phyloP scores from a whole-genome alignment of 1,140 invertebrate genomes.

The Drosophila repletoides region DNA sequence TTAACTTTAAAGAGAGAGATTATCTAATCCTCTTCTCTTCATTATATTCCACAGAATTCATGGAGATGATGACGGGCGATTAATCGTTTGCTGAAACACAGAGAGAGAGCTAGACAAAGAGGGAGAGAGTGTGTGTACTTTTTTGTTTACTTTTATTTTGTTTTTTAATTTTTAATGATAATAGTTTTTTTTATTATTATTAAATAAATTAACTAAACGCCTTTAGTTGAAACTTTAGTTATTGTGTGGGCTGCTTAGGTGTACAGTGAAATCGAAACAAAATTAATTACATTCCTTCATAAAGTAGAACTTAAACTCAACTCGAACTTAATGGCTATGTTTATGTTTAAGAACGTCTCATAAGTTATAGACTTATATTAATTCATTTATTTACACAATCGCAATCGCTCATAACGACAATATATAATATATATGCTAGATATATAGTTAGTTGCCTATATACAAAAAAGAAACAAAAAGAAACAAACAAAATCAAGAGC shows the following conservation, averaged over 20 bases:
- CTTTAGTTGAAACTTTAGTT: constrained; percentile 70
- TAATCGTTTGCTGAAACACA: constrained; percentile 16
- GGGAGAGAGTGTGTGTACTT: constrained; percentile 6
- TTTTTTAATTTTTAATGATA: constrained; percentile 60
- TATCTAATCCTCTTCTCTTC: background rate
- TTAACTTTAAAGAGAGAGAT: constrained; percentile 4
- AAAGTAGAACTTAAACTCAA: constrained; percentile 9
- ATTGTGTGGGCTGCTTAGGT: constrained; percentile 28
- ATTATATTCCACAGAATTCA: constrained; percentile 86
- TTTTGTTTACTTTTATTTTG: constrained; percentile 26
- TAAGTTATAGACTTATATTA: constrained; percentile 47
- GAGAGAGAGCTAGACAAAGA: background rate
- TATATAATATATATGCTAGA: constrained; percentile 48
- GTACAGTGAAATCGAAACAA: constrained; percentile 15
- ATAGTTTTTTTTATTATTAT: constrained; percentile 77
- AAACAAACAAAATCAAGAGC: constrained; percentile 13
- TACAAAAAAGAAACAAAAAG: constrained; percentile 26
- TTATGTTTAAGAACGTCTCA: constrained; percentile 51
- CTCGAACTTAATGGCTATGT: background rate
- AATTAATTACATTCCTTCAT: constrained; percentile 15
- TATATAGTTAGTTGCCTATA: constrained; percentile 32
- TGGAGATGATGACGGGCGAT: constrained; percentile 94
- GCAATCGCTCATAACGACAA: constrained; percentile 50
- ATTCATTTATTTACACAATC: constrained; percentile 63
- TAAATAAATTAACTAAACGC: constrained; percentile 76